A percentile compares a stretch with the other conserved stretches of the same genome.
phyloP scores from a whole-genome alignment of 2,113 vertebrate species.

The Garra rufa region DNA sequence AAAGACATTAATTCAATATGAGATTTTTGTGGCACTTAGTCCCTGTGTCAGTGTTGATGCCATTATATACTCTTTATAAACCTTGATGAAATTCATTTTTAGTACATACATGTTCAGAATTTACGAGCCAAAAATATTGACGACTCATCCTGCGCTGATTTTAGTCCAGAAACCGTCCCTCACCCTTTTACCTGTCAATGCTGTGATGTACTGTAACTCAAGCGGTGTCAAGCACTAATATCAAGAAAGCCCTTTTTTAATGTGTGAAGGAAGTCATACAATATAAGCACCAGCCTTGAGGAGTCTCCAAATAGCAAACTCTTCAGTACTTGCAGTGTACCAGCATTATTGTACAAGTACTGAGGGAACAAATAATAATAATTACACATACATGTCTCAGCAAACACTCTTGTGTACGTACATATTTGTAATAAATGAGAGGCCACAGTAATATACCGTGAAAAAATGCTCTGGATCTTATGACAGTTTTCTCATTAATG shows the following conservation, averaged over 20 bases:
- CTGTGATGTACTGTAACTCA: background rate
- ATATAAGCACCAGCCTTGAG: constrained; percentile 22
- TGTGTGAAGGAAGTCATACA: constrained; percentile 11
- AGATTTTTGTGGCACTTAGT: background rate
- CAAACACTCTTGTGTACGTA: background rate
- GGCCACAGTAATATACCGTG: background rate
- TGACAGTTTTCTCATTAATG: background rate
- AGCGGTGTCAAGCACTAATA: background rate
- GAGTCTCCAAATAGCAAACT: background rate
- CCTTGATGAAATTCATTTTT: background rate
- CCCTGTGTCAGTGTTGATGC: background rate
- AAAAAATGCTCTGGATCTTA: background rate
- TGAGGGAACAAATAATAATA: background rate
- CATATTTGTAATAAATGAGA: background rate
- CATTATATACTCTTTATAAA: background rate
- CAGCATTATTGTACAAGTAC: constrained; percentile 25
- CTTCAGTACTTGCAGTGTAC: background rate
- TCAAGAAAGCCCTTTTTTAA: background rate
- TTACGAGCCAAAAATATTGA: background rate
- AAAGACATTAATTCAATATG: background rate
- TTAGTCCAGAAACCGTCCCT: background rate
- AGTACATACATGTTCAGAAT: background rate
- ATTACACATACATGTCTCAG: background rate
- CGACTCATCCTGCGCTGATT: background rate
- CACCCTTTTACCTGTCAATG: background rate